Evolutionary conservation across 2,113 vertebrate species (phyloP).

Genomic region (Chloropsis hardwickii): DNA sequence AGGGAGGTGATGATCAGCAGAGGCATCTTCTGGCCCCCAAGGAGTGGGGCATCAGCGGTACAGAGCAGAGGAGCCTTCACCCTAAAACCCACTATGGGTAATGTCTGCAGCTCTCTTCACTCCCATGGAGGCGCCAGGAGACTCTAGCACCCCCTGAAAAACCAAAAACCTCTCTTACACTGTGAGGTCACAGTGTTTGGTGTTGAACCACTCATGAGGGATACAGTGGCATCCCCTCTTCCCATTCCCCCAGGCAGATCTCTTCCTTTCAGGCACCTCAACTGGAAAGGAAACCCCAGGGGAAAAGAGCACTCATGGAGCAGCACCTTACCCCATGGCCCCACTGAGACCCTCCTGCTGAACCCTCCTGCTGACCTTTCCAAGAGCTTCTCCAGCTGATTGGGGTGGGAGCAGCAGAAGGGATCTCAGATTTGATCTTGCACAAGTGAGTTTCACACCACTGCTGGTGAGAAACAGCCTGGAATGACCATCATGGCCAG

Average conservation of each 20-base stretch:
- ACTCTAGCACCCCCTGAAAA: neutral
- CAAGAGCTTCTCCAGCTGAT: neutral
- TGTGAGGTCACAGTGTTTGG: fast-evolving
- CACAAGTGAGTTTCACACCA: fast-evolving
- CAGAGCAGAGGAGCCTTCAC: neutral
- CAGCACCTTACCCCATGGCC: neutral
- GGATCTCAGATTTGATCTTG: neutral
- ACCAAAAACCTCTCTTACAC: neutral
- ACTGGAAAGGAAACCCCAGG: neutral
- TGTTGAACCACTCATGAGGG: fast-evolving
- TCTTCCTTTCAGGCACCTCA: neutral
- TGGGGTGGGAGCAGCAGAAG: neutral
- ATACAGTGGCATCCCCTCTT: fast-evolving
- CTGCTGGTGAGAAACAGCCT: neutral
- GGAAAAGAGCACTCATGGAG: fast-evolving
- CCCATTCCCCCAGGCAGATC: neutral
- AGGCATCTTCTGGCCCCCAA: neutral
- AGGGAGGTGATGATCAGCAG: neutral
- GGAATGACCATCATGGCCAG: neutral
- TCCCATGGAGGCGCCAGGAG: fast-evolving
- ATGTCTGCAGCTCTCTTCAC: neutral
- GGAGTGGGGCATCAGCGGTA: neutral
- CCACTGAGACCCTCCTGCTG: neutral
- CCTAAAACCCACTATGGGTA: fast-evolving
- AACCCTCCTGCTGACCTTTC: neutral